These are phyloP conservation scores for Lithophane ornitopus DNA, from an alignment of 2,888 invertebrate genomes.

Conservation along the genomic window DNA sequence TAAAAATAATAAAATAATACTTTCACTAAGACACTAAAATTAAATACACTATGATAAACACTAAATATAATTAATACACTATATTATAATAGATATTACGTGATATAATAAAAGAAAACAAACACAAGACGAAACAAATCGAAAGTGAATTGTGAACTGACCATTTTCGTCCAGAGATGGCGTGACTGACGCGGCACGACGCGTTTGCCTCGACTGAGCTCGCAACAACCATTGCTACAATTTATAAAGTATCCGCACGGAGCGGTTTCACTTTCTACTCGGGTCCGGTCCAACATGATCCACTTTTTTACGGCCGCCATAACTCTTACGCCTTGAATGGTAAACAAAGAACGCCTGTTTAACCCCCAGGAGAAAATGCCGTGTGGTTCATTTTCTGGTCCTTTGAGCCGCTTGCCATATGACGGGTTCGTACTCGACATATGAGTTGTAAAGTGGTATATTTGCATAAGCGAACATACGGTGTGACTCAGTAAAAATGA, in stretches of 20 bases:
- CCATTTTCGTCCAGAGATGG: constrained; percentile 80
- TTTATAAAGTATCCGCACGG: constrained; percentile 86
- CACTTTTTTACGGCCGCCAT: constrained; percentile 83
- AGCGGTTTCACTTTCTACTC: constrained; percentile 89
- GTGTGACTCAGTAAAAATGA: constrained; percentile 29
- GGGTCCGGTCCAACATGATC: constrained; percentile 83
- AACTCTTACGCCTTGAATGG: constrained; percentile 73
- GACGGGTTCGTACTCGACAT: constrained; percentile 20
- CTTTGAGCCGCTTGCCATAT: constrained; percentile 53
- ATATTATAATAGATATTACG: constrained; percentile 66
- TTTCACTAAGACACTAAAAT: constrained; percentile 66
- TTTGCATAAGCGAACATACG: constrained; percentile 47
- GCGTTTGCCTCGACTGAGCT: constrained; percentile 83
- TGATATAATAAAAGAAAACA: constrained; percentile 72
- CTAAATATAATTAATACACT: constrained; percentile 65
- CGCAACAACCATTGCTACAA: constrained; percentile 79
- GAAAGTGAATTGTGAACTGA: constrained; percentile 83
- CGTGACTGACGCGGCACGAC: constrained; percentile 73
- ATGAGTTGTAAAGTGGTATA: constrained; percentile 37
- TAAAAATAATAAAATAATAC: constrained; percentile 53
- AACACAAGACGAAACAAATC: constrained; percentile 72
- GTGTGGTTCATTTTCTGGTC: constrained; percentile 50
- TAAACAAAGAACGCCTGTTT: constrained; percentile 78
- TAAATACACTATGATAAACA: constrained; percentile 59
- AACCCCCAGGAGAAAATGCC: constrained; percentile 60